Percentiles rank a stretch among this genome's conserved stretches.
These are phyloP conservation scores for Melipona beecheii DNA, from an alignment of 2,888 invertebrate species.

Conservation along the genomic window DNA sequence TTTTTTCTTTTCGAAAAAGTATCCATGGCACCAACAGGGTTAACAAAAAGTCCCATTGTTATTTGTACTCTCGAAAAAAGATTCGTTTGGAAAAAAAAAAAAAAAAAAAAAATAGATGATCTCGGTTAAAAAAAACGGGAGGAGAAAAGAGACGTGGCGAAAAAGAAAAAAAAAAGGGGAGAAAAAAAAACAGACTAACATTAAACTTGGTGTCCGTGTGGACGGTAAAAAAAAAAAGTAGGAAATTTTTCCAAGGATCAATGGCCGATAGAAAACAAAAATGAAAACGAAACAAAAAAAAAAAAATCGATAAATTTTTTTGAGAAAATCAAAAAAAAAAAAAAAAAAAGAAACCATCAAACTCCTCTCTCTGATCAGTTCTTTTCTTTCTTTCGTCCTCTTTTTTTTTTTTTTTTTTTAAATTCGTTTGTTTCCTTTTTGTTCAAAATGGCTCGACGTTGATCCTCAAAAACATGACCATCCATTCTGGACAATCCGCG, in stretches of 20 bases:
- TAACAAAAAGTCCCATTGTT: constrained; percentile 27
- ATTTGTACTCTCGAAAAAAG: constrained; percentile 55
- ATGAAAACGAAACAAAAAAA: constrained; percentile 39
- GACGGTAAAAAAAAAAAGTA: constrained; percentile 43
- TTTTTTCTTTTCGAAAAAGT: background rate
- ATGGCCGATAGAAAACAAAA: constrained; percentile 50
- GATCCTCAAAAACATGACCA: constrained; percentile 80
- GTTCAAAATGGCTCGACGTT: constrained; percentile 63
- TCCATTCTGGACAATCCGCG: constrained; percentile 81
- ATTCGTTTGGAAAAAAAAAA: constrained; percentile 26
- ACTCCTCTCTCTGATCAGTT: background rate
- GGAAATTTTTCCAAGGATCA: constrained; percentile 53
- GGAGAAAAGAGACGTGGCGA: constrained; percentile 2
- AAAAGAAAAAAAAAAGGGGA: constrained; percentile 12
- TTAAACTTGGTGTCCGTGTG: constrained; percentile 50
- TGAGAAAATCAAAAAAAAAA: constrained; percentile 30
- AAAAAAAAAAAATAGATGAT: constrained; percentile 5
- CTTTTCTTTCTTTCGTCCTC: background rate
- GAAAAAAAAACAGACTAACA: constrained; percentile 24
- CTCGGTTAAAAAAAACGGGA: constrained; percentile 31
- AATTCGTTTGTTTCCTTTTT: constrained; percentile 49
- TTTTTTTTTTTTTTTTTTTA: background rate
- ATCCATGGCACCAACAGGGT: constrained; percentile 27
- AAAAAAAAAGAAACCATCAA: constrained; percentile 14
- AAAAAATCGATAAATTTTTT: background rate